These are phyloP conservation scores for Bubo scandiacus DNA, from an alignment of 2,113 vertebrate species.

Conservation along the genomic window DNA sequence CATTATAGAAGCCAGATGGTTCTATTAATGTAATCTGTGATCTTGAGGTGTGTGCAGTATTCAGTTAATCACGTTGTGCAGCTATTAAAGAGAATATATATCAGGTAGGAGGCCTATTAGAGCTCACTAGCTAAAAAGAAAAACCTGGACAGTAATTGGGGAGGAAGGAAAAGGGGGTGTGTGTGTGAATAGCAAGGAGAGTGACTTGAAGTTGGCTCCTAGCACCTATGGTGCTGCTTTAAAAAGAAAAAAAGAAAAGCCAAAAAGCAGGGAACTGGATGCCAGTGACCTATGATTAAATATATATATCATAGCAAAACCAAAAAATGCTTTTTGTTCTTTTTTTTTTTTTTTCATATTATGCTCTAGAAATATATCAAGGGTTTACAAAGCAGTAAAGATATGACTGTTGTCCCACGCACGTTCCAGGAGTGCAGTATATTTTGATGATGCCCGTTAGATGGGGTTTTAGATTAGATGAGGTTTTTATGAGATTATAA, in stretches of 20 bases:
- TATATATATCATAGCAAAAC: not conserved
- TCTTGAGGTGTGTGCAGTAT: slow-evolving; percentile 16
- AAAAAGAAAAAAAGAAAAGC: not conserved
- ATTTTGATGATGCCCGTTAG: not conserved
- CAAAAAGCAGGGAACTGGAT: not conserved
- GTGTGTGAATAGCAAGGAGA: not conserved
- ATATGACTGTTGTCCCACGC: not conserved
- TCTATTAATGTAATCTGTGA: not conserved
- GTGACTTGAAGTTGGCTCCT: not conserved
- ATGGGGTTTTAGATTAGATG: not conserved
- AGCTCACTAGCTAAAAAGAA: not conserved
- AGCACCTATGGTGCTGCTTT: not conserved
- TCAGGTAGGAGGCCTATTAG: not conserved
- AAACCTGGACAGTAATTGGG: not conserved
- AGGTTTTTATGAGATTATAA: not conserved
- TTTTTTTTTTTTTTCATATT: not conserved
- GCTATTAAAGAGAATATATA: slow-evolving; percentile 32
- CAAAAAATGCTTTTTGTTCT: not conserved
- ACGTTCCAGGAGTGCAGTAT: not conserved
- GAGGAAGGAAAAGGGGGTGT: not conserved
- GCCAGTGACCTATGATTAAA: not conserved
- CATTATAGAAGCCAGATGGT: slow-evolving; percentile 37
- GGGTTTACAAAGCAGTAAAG: not conserved
- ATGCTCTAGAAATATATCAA: not conserved
- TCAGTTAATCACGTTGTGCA: slow-evolving; percentile 37